Evolutionary conservation across 2,888 invertebrate species (phyloP), one percentile per base, ranked within the genome.

Genomic region (Willowsia nigromaculata): DNA sequence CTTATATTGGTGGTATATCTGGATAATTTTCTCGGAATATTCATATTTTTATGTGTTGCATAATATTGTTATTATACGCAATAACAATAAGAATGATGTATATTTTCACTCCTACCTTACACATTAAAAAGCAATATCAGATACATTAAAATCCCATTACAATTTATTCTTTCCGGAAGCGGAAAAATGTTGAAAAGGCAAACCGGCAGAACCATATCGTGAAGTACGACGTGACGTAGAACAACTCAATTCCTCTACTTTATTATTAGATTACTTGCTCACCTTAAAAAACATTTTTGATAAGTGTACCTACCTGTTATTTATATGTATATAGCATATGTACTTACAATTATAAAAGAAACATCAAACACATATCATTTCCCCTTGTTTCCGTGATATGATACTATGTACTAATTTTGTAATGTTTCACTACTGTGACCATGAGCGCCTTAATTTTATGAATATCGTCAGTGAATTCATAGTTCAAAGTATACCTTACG

Each of bases 161-260:
- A 50, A 76, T 47, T 47, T 80, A 80, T 56, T 56, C 30, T 47
- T 65, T 82, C 82, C 82, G 82, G 82, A 82, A 82, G 33, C 82
- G 65, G 82, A 65, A 82, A 82, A 65, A 47, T 50, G 76, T 76
- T 76, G 27, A 76, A 59, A 74, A 76, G 27, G 47, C 76, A 68
- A 68, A 65, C 65, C 27, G 22, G 3, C 22, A 22, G 6, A 33
- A 11, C 37, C 43, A 22, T 43, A 6, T 22, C 68, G n/a, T 1
- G 6, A 25, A 40, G 22, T 11, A 11, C 25, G 50, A 76, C 76
- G 76, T 76, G 76, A 76, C 27, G 27, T 76, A 50, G 50, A 68
- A 76, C 76, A 76, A 76, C 76, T 76, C 50, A 76, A 76, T 76
- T 76, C 50, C 30, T 47, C 76, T 7, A 13, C 27, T 27, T 76